Evolutionary conservation across 2,113 vertebrate species (phyloP).

Genomic region (Ophthalmolycus amberensis): DNA sequence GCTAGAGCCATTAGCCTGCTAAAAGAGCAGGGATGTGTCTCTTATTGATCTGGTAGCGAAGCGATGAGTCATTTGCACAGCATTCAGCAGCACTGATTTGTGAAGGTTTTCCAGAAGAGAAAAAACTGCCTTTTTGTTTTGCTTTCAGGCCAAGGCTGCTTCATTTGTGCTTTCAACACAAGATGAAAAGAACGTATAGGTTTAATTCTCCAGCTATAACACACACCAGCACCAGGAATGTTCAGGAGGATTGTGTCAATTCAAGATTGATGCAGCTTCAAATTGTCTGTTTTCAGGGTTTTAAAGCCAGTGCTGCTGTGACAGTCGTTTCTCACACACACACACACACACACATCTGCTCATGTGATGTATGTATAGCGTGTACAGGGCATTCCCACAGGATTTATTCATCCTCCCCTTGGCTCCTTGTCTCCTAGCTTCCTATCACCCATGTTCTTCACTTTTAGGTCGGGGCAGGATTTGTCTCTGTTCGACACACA

Average conservation of each 20-base stretch:
- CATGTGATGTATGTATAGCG: background rate
- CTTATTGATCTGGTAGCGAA: constrained; percentile 54
- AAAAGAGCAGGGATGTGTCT: constrained; percentile 57
- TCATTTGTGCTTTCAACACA: constrained; percentile 15
- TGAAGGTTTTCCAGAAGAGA: constrained; percentile 10
- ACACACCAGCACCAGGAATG: background rate
- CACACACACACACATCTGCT: background rate
- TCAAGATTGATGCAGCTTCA: constrained; percentile 9
- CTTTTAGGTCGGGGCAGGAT: constrained; percentile 39
- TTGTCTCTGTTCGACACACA: constrained; percentile 39
- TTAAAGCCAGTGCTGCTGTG: constrained; percentile 20
- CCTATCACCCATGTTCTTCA: constrained; percentile 21
- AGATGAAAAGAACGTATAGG: constrained; percentile 22
- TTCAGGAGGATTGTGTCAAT: background rate
- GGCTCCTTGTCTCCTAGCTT: background rate
- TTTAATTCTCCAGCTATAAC: background rate
- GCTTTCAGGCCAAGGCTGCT: background rate
- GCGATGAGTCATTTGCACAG: constrained; percentile 58
- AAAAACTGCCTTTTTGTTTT: background rate
- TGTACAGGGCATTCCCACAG: background rate
- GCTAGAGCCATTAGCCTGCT: constrained; percentile 62
- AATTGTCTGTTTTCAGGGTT: constrained; percentile 7
- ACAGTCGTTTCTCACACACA: background rate
- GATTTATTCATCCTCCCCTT: constrained; percentile 7
- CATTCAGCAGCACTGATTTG: background rate